Evolutionary conservation across 92 coral and sea anemone species (phyloP).

Genomic region (Zoanthus solanderi): DNA sequence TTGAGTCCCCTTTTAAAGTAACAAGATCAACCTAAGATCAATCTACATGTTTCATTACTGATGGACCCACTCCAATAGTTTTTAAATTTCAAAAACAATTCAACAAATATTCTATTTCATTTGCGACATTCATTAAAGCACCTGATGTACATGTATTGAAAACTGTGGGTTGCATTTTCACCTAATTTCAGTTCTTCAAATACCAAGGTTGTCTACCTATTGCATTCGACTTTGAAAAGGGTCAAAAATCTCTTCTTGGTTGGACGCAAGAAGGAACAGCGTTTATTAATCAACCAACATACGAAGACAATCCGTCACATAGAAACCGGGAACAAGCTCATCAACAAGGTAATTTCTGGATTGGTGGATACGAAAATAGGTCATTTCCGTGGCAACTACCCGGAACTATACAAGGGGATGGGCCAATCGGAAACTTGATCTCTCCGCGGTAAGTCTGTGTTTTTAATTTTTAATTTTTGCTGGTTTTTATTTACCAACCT

Average conservation of each 20-base stretch:
- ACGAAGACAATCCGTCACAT: not conserved
- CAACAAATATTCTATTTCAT: too few relatives aligned
- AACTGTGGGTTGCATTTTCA: not conserved
- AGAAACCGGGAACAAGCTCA: not conserved
- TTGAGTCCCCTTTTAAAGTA: too few relatives aligned
- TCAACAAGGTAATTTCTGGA: slow-evolving; percentile 13
- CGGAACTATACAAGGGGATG: slow-evolving; percentile 22
- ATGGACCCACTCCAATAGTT: too few relatives aligned
- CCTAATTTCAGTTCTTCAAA: not conserved
- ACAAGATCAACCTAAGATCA: too few relatives aligned
- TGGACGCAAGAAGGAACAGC: slow-evolving; percentile 20
- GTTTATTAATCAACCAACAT: slow-evolving; percentile 16
- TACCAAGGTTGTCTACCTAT: slow-evolving; percentile 7
- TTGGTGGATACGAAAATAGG: slow-evolving; percentile 9
- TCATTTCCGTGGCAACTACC: not conserved
- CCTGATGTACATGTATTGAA: too few relatives aligned
- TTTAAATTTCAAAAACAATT: too few relatives aligned
- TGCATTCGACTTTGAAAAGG: slow-evolving; percentile 25
- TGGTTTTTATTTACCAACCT: too few relatives aligned
- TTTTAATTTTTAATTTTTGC: not conserved
- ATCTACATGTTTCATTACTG: too few relatives aligned
- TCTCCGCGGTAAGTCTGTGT: slow-evolving; percentile 6
- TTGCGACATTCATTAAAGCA: too few relatives aligned
- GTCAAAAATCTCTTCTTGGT: not conserved
- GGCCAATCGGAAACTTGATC: not conserved